These are phyloP conservation scores for Netelia fuscicornis DNA, from an alignment of 2,888 invertebrate species.

Conservation along the genomic window DNA sequence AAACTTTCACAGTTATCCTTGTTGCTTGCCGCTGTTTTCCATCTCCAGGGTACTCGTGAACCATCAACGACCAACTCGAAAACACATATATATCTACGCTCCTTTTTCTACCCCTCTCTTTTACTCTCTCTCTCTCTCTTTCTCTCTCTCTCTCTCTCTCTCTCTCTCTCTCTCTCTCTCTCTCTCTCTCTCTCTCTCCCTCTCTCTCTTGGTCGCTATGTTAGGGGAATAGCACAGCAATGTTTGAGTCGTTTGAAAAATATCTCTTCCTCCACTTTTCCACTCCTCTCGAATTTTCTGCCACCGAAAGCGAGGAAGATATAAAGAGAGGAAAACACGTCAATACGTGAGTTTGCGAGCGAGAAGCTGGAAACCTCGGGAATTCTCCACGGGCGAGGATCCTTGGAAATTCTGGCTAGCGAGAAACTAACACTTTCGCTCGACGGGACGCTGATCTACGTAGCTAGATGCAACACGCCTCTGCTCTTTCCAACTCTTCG, in stretches of 20 bases:
- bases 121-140: neutral
- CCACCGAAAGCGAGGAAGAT: neutral
- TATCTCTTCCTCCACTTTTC: neutral
- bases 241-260: too few species aligned
- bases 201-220: too few species aligned
- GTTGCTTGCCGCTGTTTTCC: conserved; percentile 23
- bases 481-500: conserved; percentile 31
- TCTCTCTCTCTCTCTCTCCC: neutral
- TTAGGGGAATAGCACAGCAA: too few species aligned
- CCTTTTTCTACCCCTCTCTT: too few species aligned
- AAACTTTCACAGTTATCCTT: conserved; percentile 45
- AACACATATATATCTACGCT: conserved; percentile 5
- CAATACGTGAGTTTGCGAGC: conserved; percentile 6
- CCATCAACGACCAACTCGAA: conserved; percentile 29
- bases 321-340: conserved; percentile 10
- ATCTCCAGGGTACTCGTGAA: conserved; percentile 37
- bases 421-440: conserved; percentile 38
- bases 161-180: neutral
- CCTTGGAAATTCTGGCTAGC: conserved; percentile 40
- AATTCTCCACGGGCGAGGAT: neutral
- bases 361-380: conserved; percentile 24
- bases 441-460: neutral
- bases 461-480: neutral
- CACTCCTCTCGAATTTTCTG: neutral
- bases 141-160: neutral